Conservation (phyloP, 2,113 vertebrate species). For the Pipra filicauda region DNA sequence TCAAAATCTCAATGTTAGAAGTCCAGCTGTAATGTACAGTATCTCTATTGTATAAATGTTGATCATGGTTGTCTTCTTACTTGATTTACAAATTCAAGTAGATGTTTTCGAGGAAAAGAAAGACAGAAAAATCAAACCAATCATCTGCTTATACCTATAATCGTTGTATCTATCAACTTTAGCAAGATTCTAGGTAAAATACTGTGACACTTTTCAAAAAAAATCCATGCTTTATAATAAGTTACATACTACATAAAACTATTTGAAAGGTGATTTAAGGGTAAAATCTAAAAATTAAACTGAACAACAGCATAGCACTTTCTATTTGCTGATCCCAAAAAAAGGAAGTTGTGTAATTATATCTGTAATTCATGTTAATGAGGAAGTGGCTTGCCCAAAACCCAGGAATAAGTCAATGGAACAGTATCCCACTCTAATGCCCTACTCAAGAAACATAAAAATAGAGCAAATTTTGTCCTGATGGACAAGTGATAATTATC, state of each 20-base stretch:
- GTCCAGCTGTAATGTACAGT: not conserved
- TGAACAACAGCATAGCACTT: not conserved
- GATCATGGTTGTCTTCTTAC: not conserved
- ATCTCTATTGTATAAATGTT: not conserved
- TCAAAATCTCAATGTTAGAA: not conserved
- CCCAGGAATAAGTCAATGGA: not conserved
- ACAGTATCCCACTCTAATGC: not conserved
- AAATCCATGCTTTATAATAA: not conserved
- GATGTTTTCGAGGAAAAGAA: not conserved
- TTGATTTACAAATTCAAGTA: not conserved
- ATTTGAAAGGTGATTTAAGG: not conserved
- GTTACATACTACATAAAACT: not conserved
- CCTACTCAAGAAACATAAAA: not conserved
- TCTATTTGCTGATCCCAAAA: not conserved
- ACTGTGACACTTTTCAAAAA: not conserved
- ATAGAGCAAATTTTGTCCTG: not conserved
- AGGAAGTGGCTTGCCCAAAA: not conserved
- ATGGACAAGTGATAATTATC: not conserved
- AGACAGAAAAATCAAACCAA: not conserved
- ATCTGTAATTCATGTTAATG: not conserved
- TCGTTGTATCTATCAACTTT: not conserved
- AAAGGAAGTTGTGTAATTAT: not conserved
- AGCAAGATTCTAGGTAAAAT: not conserved
- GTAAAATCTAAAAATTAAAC: not conserved
- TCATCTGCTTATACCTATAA: not conserved